phyloP scores from a whole-genome alignment of 2,113 vertebrate species.

The Ranitomeya imitator region DNA sequence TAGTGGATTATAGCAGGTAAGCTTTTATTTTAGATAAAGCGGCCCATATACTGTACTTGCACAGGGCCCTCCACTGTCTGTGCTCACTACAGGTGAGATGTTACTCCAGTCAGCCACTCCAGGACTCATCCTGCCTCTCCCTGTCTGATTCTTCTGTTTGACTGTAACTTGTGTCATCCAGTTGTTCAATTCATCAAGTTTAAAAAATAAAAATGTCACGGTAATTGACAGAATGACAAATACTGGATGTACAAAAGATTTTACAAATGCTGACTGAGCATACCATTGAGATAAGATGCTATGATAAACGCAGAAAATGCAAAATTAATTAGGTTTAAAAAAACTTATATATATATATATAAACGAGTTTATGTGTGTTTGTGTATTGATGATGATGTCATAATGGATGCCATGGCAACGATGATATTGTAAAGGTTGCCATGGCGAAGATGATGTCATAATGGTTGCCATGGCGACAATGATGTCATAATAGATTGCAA shows the following conservation, averaged over 20 bases:
- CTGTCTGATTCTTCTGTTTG: background rate
- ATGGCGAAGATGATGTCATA: too few species aligned
- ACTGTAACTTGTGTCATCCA: background rate
- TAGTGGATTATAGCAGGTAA: too few species aligned
- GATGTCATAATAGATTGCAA: too few species aligned
- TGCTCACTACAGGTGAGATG: background rate
- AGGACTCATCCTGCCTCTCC: background rate
- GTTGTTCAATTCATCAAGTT: background rate
- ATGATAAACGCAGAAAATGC: background rate
- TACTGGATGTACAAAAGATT: background rate
- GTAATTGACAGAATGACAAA: slow-evolving; percentile 7
- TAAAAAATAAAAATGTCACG: background rate
- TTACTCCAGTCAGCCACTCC: background rate
- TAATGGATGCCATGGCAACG: too few species aligned
- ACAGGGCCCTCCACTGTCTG: too few species aligned
- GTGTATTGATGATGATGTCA: too few species aligned
- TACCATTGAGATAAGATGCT: background rate
- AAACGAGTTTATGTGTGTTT: too few species aligned
- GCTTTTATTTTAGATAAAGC: too few species aligned
- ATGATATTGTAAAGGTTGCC: too few species aligned
- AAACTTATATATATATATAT: background rate
- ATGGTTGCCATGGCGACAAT: too few species aligned
- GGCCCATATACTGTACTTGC: too few species aligned
- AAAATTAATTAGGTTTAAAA: background rate
- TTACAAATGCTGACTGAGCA: slow-evolving; percentile 13